phyloP scores from a whole-genome alignment of 1,140 invertebrate species.

The Episyrphus balteatus region DNA sequence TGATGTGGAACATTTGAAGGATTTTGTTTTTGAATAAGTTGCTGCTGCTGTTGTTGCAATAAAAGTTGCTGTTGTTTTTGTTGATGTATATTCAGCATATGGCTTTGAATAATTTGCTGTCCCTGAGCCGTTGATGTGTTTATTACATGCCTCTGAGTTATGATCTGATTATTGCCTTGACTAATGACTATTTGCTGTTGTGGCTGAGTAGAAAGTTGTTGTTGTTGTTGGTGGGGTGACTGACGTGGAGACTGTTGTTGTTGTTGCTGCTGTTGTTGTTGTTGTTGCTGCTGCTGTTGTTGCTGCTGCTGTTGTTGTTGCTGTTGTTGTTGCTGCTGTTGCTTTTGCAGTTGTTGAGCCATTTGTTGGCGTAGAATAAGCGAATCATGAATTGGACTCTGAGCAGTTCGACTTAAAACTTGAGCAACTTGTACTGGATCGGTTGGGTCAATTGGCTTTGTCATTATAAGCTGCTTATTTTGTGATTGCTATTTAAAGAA shows the following conservation, averaged over 20 bases:
- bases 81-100: slow-evolving; percentile 31
- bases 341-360: slow-evolving; percentile 27
- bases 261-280: slow-evolving; percentile 14
- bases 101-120: slow-evolving; percentile 33
- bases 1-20: background rate
- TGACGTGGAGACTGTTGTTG: slow-evolving; percentile 14
- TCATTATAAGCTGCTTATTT: slow-evolving; percentile 6
- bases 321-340: slow-evolving; percentile 13
- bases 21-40: background rate
- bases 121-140: slow-evolving; percentile 33
- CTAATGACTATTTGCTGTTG: slow-evolving; percentile 10
- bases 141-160: slow-evolving; percentile 31
- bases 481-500: too few species aligned
- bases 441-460: slow-evolving; percentile 27
- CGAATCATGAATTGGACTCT: slow-evolving; percentile 31
- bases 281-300: slow-evolving; percentile 12
- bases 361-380: slow-evolving; percentile 31
- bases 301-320: slow-evolving; percentile 8
- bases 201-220: slow-evolving; percentile 13
- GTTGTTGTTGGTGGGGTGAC: slow-evolving; percentile 10
- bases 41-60: slow-evolving; percentile 15
- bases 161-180: slow-evolving; percentile 21
- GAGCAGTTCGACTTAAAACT: slow-evolving; percentile 25
- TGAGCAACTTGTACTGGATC: slow-evolving; percentile 33
- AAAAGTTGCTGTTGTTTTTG: slow-evolving; percentile 23